Conservation (phyloP, 2,888 invertebrate genomes). For the Drosophila meridionalis region DNA sequence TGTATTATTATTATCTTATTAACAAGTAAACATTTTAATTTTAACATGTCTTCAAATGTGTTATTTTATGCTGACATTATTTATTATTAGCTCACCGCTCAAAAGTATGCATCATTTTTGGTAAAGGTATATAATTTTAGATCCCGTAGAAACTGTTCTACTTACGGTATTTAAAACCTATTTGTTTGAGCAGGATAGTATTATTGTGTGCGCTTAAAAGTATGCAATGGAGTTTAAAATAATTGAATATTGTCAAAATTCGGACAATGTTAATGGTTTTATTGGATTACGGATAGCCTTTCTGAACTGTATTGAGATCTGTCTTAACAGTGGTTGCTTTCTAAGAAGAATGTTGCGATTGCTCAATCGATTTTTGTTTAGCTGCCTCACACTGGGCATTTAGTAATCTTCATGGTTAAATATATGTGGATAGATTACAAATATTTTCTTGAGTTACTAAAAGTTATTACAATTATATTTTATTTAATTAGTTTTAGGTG, state of each 20-base stretch:
- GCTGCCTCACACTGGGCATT: background rate
- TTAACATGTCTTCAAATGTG: no score
- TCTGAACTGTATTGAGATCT: no score
- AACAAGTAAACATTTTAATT: no score
- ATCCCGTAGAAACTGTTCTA: background rate
- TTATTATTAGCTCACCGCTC: background rate
- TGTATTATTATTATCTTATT: no score
- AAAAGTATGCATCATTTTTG: slow-evolving; percentile 19
- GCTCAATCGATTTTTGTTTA: background rate
- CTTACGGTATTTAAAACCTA: background rate
- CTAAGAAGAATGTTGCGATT: background rate
- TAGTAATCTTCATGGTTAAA: background rate
- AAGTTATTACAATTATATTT: no score
- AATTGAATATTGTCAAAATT: background rate
- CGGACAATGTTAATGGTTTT: background rate
- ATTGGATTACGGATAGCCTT: background rate
- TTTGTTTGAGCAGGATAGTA: background rate
- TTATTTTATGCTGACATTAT: background rate
- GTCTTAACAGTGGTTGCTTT: background rate
- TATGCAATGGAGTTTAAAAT: background rate
- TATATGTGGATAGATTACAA: no score
- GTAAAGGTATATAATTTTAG: background rate
- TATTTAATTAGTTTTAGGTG: no score
- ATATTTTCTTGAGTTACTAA: no score
- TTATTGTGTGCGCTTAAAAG: background rate